These are phyloP conservation scores for Gnatocerus cornutus DNA, from an alignment of 2,888 invertebrate genomes.

Conservation along the genomic window DNA sequence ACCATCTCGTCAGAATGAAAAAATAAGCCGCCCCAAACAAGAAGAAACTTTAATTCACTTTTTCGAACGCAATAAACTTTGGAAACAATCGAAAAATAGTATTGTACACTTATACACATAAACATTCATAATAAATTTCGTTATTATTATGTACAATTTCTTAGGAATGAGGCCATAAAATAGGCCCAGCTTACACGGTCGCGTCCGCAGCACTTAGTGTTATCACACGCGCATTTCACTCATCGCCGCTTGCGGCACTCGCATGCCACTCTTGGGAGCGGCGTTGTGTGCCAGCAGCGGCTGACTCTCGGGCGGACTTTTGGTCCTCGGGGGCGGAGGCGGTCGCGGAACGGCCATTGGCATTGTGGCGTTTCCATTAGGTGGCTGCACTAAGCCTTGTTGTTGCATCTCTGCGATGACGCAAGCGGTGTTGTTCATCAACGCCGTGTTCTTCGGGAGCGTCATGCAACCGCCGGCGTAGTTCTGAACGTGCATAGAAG, in stretches of 20 bases:
- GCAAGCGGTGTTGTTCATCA: conserved; percentile 72
- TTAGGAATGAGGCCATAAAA: conserved; percentile 56
- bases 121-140: conserved; percentile 64
- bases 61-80: conserved; percentile 35
- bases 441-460: conserved; percentile 76
- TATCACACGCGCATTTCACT: conserved; percentile 94
- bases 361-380: conserved; percentile 76
- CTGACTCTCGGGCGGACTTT: conserved; percentile 75
- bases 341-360: conserved; percentile 75
- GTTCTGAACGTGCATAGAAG: conserved; percentile 69
- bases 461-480: conserved; percentile 71
- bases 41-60: conserved; percentile 32
- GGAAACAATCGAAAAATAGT: conserved; percentile 42
- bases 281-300: conserved; percentile 71
- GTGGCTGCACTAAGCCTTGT: conserved; percentile 75
- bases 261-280: conserved; percentile 72
- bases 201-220: conserved; percentile 51
- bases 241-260: conserved; percentile 87
- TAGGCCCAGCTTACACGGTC: conserved; percentile 54
- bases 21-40: conserved; percentile 28
- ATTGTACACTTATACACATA: conserved; percentile 60
- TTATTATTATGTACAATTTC: conserved; percentile 57
- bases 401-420: conserved; percentile 75
- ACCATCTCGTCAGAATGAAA: conserved; percentile 32
- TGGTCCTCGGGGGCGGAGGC: conserved; percentile 74